Evolutionary conservation across 1,140 invertebrate genomes (phyloP).

Genomic region (Pseudomyrmex cubaensis): DNA sequence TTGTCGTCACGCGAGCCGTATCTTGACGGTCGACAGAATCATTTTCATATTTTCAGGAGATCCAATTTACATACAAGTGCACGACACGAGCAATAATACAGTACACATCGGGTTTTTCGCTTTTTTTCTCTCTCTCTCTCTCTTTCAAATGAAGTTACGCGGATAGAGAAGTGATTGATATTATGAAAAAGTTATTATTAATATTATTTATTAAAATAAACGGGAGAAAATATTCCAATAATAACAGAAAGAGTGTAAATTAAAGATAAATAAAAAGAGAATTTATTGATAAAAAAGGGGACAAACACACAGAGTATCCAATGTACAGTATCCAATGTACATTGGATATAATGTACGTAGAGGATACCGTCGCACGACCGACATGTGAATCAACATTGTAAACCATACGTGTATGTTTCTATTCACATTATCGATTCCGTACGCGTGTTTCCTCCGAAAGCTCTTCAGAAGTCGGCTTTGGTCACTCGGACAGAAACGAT

Average conservation of each 20-base stretch:
- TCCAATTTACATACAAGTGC: constrained; percentile 57
- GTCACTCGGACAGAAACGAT: background rate
- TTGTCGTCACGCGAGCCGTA: constrained; percentile 62
- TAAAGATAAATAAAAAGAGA: too few species aligned
- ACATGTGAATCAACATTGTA: too few species aligned
- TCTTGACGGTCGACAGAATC: constrained; percentile 46
- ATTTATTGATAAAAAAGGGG: too few species aligned
- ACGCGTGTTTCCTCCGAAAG: background rate
- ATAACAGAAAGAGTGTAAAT: too few species aligned
- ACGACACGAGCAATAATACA: constrained; percentile 38
- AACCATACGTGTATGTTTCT: background rate
- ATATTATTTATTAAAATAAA: too few species aligned
- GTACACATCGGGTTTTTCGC: background rate
- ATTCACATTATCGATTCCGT: background rate
- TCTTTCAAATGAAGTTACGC: background rate
- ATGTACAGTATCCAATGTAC: background rate
- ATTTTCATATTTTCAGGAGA: constrained; percentile 55
- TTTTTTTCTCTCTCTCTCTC: background rate
- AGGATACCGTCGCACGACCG: background rate
- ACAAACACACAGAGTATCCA: too few species aligned
- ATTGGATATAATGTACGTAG: background rate
- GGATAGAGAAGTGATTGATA: constrained; percentile 2
- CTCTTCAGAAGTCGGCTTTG: background rate
- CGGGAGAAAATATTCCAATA: too few species aligned
- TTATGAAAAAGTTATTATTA: too few species aligned